phyloP scores from a whole-genome alignment of 2,888 invertebrate species.

The Eurytoma californica region DNA sequence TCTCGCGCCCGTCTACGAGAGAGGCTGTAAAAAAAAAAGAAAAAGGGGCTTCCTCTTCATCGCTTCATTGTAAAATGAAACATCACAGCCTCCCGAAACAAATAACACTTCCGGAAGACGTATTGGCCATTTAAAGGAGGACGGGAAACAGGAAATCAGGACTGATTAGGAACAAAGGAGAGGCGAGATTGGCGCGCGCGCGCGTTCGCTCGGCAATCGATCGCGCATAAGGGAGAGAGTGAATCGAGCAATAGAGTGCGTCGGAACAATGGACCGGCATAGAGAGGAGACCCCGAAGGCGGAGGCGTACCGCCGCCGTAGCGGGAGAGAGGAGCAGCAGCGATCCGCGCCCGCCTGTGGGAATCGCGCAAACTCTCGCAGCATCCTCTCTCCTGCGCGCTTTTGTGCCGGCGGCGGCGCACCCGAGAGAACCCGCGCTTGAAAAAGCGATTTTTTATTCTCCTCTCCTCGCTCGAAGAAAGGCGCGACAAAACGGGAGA shows the following conservation, averaged over 20 bases:
- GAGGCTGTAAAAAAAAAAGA: background rate
- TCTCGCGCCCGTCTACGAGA: slow-evolving; percentile 8
- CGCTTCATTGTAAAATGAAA: slow-evolving; percentile 22
- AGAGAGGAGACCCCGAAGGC: slow-evolving; percentile 38
- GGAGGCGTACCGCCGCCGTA: slow-evolving; percentile 44
- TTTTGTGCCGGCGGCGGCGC: background rate
- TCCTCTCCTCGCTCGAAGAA: background rate
- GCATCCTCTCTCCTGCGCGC: slow-evolving; percentile 53
- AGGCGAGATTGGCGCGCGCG: slow-evolving; percentile 14
- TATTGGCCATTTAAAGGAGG: slow-evolving; percentile 5
- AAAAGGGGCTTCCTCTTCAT: background rate
- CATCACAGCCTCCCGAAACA: slow-evolving; percentile 20
- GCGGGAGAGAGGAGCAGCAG: slow-evolving; percentile 24
- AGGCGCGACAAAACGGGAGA: slow-evolving; percentile 33
- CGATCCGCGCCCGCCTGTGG: slow-evolving; percentile 42
- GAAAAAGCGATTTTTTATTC: slow-evolving; percentile 27
- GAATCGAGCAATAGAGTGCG: slow-evolving; percentile 43
- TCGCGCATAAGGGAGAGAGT: slow-evolving; percentile 22
- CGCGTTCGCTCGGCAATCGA: slow-evolving; percentile 28
- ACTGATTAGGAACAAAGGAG: slow-evolving; percentile 54
- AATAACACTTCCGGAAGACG: slow-evolving; percentile 36
- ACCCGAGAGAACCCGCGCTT: slow-evolving; percentile 4
- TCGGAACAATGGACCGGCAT: slow-evolving; percentile 46
- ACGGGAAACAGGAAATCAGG: slow-evolving; percentile 48
- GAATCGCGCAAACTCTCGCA: slow-evolving; percentile 57